A percentile compares a stretch with the other conserved stretches of the same genome.
These are phyloP conservation scores for Garrulus glandarius DNA, from an alignment of 2,797 vertebrate species.

Conservation along the genomic window DNA sequence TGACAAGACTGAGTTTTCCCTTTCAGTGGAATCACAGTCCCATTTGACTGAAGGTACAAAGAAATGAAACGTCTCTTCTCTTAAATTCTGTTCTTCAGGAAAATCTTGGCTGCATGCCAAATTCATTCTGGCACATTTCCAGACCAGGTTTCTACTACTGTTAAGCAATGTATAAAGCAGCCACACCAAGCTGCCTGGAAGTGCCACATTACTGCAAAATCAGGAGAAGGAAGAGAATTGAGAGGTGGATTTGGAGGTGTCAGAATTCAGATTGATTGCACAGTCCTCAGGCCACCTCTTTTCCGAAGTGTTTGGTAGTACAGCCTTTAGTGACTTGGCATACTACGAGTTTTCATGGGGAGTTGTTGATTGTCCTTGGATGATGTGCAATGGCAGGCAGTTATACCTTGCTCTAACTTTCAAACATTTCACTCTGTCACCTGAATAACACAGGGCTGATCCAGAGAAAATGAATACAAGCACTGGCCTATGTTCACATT, in stretches of 20 bases:
- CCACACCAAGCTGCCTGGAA: neutral
- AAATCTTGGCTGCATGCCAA: neutral
- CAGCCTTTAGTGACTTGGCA: neutral
- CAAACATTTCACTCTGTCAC: neutral
- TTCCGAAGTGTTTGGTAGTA: neutral
- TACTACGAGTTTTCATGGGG: neutral
- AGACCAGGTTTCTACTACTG: neutral
- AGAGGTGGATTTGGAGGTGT: neutral
- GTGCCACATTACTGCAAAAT: neutral
- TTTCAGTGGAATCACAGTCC: neutral
- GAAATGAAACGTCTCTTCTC: neutral
- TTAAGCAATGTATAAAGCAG: neutral
- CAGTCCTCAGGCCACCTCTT: neutral
- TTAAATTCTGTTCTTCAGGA: neutral
- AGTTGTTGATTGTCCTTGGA: neutral
- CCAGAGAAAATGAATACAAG: neutral
- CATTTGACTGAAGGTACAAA: neutral
- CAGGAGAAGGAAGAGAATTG: neutral
- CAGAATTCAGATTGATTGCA: neutral
- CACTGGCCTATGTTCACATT: neutral
- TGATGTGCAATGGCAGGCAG: neutral
- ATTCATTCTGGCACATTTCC: neutral
- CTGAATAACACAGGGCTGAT: fast-evolving
- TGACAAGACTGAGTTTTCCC: neutral
- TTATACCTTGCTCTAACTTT: fast-evolving